Conservation (phyloP, 2,888 invertebrate genomes). For the Tetragonisca angustula region DNA sequence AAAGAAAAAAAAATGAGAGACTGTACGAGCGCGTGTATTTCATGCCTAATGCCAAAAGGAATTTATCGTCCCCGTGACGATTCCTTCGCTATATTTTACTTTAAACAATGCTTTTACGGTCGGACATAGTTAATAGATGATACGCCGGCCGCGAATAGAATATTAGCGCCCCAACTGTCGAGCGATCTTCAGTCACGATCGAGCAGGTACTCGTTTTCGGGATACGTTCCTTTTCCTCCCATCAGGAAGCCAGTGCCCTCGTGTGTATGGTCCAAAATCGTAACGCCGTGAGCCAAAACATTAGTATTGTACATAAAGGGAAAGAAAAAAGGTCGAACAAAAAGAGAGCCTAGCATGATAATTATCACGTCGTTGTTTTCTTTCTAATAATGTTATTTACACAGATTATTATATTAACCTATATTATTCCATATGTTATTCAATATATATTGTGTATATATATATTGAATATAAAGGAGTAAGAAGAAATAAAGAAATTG, state of each 20-base stretch:
- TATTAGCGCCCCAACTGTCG: slow-evolving; percentile 43
- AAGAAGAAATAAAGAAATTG: slow-evolving; percentile 68
- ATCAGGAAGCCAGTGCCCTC: slow-evolving; percentile 37
- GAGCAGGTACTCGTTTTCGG: slow-evolving; percentile 47
- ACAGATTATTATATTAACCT: slow-evolving; percentile 73
- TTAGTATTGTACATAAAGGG: slow-evolving; percentile 67
- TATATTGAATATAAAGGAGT: slow-evolving; percentile 67
- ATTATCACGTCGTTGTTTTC: slow-evolving; percentile 75
- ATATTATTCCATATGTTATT: slow-evolving; percentile 40
- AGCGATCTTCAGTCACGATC: slow-evolving; percentile 40
- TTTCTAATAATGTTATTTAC: slow-evolving; percentile 76
- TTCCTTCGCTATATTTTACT: slow-evolving; percentile 54
- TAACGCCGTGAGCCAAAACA: slow-evolving; percentile 47
- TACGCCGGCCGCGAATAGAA: slow-evolving; percentile 36
- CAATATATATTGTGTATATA: slow-evolving; percentile 41
- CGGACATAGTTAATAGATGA: slow-evolving; percentile 41
- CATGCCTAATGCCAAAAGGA: slow-evolving; percentile 63
- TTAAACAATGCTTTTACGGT: slow-evolving; percentile 50
- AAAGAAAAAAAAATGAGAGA: slow-evolving; percentile 7
- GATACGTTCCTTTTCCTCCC: slow-evolving; percentile 16
- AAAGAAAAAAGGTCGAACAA: slow-evolving; percentile 20
- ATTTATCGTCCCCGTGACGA: slow-evolving; percentile 50
- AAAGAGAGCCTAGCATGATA: slow-evolving; percentile 73
- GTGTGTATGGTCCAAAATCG: slow-evolving; percentile 65
- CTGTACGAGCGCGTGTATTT: slow-evolving; percentile 46